phyloP scores from a whole-genome alignment of 2,113 vertebrate species.

The Ursus arctos region DNA sequence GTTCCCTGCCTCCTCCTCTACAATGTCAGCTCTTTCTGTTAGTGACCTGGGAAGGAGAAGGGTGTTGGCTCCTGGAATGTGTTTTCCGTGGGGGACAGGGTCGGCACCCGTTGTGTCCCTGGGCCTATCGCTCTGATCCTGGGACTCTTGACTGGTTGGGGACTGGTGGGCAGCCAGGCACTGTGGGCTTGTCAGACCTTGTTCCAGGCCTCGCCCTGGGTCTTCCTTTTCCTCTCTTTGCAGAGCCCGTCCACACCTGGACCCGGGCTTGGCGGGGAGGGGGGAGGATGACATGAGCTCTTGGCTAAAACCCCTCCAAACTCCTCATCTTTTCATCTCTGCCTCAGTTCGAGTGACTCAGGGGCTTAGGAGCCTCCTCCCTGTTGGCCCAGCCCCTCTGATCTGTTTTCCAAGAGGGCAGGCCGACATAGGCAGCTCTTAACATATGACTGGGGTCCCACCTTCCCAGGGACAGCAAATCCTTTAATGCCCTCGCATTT shows the following conservation, averaged over 20 bases:
- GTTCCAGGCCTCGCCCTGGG: background rate
- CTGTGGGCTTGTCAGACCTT: background rate
- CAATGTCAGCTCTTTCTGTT: background rate
- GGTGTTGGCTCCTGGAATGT: background rate
- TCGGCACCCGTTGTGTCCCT: background rate
- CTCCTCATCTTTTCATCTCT: too few species aligned
- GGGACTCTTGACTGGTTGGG: background rate
- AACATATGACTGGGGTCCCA: background rate
- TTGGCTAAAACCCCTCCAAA: background rate
- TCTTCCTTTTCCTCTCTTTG: background rate
- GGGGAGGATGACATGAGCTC: background rate
- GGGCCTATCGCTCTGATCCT: background rate
- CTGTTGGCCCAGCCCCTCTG: background rate
- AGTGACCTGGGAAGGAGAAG: background rate
- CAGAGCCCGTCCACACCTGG: background rate
- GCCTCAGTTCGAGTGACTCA: background rate
- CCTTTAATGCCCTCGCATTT: background rate
- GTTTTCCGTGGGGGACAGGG: background rate
- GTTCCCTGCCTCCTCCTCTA: background rate
- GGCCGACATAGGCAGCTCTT: background rate
- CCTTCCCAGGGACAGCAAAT: background rate
- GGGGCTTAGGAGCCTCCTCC: background rate
- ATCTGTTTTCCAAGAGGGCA: too few species aligned
- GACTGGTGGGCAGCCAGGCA: background rate
- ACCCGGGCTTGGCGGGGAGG: fast-evolving